phyloP scores from a whole-genome alignment of 2,797 vertebrate species.

The Falco cherrug region DNA sequence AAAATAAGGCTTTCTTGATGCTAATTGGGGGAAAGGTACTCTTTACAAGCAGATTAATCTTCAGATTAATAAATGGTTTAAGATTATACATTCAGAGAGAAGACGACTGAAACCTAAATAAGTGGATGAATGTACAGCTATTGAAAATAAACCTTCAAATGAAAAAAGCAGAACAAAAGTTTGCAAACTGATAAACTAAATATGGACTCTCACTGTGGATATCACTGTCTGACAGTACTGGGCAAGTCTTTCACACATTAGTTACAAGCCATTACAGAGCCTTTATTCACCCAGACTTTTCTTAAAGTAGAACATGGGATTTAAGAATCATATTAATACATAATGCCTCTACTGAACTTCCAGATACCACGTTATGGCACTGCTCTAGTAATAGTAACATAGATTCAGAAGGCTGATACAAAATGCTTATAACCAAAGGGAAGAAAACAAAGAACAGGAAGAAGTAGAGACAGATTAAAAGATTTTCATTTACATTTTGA shows the following conservation, averaged over 20 bases:
- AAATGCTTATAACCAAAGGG: constrained; percentile 37
- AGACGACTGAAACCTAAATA: constrained; percentile 31
- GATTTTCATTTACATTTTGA: neutral
- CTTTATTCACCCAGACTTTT: constrained; percentile 51
- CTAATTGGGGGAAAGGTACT: neutral
- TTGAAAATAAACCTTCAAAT: constrained; percentile 37
- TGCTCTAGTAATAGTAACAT: constrained; percentile 33
- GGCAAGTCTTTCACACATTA: constrained; percentile 27
- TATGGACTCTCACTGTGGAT: constrained; percentile 1
- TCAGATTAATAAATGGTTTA: constrained; percentile 42
- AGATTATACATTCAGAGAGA: neutral
- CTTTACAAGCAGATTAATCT: constrained; percentile 19
- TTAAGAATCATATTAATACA: constrained; percentile 66
- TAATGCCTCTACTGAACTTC: constrained; percentile 59
- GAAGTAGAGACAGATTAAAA: constrained; percentile 11
- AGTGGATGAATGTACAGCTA: constrained; percentile 5
- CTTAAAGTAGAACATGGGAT: constrained; percentile 43
- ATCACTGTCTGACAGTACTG: constrained; percentile 38
- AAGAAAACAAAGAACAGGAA: constrained; percentile 45
- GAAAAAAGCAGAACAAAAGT: constrained; percentile 13
- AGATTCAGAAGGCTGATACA: constrained; percentile 60
- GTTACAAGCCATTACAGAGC: constrained; percentile 51
- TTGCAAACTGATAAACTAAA: constrained; percentile 33
- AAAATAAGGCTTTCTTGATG: neutral
- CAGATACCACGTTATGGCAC: constrained; percentile 44